Conservation (phyloP, 2,888 invertebrate species). For the Cylindroiulus punctatus region DNA sequence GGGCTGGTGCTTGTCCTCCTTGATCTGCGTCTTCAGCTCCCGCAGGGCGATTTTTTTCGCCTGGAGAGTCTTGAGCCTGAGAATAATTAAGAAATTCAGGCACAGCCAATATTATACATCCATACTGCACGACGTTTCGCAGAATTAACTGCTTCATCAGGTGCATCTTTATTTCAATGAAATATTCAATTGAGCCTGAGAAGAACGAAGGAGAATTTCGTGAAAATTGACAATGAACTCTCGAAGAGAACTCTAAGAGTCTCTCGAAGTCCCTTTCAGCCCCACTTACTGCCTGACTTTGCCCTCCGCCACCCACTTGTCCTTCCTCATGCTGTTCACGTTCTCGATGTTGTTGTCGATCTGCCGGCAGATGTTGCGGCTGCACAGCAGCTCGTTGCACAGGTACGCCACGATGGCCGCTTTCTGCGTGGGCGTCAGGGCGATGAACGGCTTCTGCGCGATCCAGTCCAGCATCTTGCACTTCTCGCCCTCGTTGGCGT, state of each 20-base stretch:
- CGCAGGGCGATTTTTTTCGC: constrained; percentile 78
- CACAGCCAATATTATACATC: no score
- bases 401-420: constrained; percentile 88
- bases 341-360: constrained; percentile 89
- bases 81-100: background rate
- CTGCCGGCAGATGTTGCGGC: constrained; percentile 85
- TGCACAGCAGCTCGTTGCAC: constrained; percentile 93
- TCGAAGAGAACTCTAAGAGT: no score
- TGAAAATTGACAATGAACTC: no score
- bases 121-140: no score
- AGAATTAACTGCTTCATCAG: no score
- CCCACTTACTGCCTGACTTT: constrained; percentile 85
- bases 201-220: no score
- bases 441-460: constrained; percentile 84
- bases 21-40: constrained; percentile 58
- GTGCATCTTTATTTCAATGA: no score
- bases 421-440: constrained; percentile 85
- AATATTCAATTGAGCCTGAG: no score
- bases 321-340: constrained; percentile 85
- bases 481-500: constrained; percentile 74
- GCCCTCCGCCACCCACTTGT: constrained; percentile 91
- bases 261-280: no score
- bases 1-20: background rate
- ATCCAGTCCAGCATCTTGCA: constrained; percentile 74
- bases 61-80: constrained; percentile 76